Percentiles rank a stretch among this genome's conserved stretches.
These are phyloP conservation scores for Habroteleia sp. DNA, from an alignment of 2,888 invertebrate genomes.

Conservation along the genomic window DNA sequence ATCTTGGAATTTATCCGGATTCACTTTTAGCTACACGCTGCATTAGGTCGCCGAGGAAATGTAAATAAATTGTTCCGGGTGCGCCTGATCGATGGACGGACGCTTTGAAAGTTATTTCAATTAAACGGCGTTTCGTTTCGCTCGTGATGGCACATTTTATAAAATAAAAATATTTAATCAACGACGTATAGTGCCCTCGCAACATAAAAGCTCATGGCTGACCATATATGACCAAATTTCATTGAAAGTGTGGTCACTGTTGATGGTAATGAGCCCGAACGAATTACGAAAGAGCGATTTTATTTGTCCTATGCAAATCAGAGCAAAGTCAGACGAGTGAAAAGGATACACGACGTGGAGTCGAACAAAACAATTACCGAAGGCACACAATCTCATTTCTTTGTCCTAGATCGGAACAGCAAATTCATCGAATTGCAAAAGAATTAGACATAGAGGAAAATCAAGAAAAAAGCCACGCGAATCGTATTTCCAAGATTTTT, in stretches of 20 bases:
- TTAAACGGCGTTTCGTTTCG: conserved; percentile 18
- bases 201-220: neutral
- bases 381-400: conserved; percentile 30
- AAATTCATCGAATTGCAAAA: conserved; percentile 33
- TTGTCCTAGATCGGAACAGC: conserved; percentile 13
- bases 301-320: conserved; percentile 18
- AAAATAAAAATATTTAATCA: conserved; percentile 31
- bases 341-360: conserved; percentile 13
- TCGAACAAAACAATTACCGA: conserved; percentile 30
- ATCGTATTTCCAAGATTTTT: neutral
- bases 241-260: conserved; percentile 4
- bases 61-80: conserved; percentile 50
- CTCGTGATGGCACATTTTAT: conserved; percentile 2
- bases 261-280: conserved; percentile 17
- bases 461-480: conserved; percentile 9
- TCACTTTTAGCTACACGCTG: conserved; percentile 25
- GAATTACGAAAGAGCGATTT: conserved; percentile 19
- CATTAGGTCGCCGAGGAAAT: conserved; percentile 39
- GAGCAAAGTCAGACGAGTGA: conserved; percentile 15
- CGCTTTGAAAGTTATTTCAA: conserved; percentile 28
- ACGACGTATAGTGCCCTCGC: neutral
- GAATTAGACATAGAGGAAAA: conserved; percentile 8
- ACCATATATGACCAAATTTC: conserved; percentile 6
- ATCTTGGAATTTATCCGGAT: conserved; percentile 55
- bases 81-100: conserved; percentile 16